Base-by-base conservation (phyloP, 2,113 vertebrate species). In the Cacatua alba region DNA sequence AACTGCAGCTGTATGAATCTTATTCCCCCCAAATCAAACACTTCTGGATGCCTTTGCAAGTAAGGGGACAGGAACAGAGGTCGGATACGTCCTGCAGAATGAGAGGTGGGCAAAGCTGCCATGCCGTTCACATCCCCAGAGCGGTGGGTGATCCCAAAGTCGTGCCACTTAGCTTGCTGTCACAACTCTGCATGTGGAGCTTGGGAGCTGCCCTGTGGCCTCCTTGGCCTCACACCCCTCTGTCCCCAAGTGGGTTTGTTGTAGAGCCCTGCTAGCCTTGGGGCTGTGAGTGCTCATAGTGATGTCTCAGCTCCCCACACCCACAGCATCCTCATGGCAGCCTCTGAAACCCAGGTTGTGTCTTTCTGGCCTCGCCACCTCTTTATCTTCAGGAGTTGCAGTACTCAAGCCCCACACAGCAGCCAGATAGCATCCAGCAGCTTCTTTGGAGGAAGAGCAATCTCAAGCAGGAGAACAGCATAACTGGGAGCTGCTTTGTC, bases 261-360 rank as follows among this genome's bases (percentile, higher is more conserved):
- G 44, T 2, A 65, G 55, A 88, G 70, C 60, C 26, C 37, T 41
- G 13, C n/a, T 44, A 7, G 17, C 57, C 71, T 17, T 59, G 48
- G 21, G 48, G 17, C n/a, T 0, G 0, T 0, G 2, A 13, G 57
- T 51, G 17, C 48, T 68, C 3, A 0, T 62, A 43, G 51, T 0
- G 0, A 4, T 76, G 39, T 67, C 80, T 82, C 65, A 85, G 74
- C 69, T 82, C 49, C 31, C 7, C 43, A 25, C 10, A 37, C 44
- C 33, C 5, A 3, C 41, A 44, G 74, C 37, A 8, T 49, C 70
- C 21, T 75, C 31, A 7, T 17, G 8, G 1, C n/a, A 77, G 39
- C 49, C 71, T 68, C 69, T 83, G 69, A 71, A 81, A 3, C 21
- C 51, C 31, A 51, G 13, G 18, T 7, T 39, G 13, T 39, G 29